These are phyloP conservation scores for Aplysina aerophoba DNA, from an alignment of 37 sponge, comb jelly and placozoan species.

Conservation along the genomic window DNA sequence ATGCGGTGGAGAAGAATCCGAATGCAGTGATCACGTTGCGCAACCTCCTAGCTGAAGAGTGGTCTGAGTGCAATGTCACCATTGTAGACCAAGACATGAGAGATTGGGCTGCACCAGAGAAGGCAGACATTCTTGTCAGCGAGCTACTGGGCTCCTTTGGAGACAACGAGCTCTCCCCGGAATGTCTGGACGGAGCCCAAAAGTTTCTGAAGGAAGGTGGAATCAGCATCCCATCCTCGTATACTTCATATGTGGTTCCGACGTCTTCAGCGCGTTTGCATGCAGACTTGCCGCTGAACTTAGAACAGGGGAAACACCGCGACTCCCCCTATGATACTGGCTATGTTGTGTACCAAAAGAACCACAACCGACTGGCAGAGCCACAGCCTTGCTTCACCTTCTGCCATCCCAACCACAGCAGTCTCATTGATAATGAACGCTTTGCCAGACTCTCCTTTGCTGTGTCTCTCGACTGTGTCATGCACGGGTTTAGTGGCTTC, in stretches of 20 bases:
- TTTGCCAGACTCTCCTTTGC: conserved; percentile 65
- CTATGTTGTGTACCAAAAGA: conserved; percentile 91
- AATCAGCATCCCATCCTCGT: conserved; percentile 89
- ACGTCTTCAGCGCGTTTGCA: conserved; percentile 84
- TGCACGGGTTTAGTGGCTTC: conserved; percentile 97
- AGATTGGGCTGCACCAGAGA: conserved; percentile 87
- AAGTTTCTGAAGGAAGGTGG: conserved; percentile 90
- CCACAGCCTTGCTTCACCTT: conserved; percentile 90
- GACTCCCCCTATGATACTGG: conserved; percentile 83
- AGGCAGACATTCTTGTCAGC: conserved; percentile 90
- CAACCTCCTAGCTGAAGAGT: conserved; percentile 77
- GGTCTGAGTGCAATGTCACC: conserved; percentile 70
- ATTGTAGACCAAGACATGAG: conserved; percentile 94
- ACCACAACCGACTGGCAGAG: conserved; percentile 62
- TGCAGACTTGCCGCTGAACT: conserved; percentile 51
- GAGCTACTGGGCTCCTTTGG: conserved; percentile 99
- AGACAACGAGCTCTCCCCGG: conserved; percentile 99
- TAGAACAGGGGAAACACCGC: conserved; percentile 58
- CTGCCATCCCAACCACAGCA: conserved; percentile 86
- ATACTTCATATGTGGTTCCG: conserved; percentile 94
- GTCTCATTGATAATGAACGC: conserved; percentile 76
- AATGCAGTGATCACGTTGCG: conserved; percentile 91
- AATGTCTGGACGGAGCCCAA: conserved; percentile 99
- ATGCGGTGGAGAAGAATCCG: conserved; percentile 98
- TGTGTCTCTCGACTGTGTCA: conserved; percentile 34